Percentiles rank a stretch among this genome's conserved stretches.
Conservation (phyloP, 2,888 invertebrate genomes). For the Sinotaia quadrata region DNA sequence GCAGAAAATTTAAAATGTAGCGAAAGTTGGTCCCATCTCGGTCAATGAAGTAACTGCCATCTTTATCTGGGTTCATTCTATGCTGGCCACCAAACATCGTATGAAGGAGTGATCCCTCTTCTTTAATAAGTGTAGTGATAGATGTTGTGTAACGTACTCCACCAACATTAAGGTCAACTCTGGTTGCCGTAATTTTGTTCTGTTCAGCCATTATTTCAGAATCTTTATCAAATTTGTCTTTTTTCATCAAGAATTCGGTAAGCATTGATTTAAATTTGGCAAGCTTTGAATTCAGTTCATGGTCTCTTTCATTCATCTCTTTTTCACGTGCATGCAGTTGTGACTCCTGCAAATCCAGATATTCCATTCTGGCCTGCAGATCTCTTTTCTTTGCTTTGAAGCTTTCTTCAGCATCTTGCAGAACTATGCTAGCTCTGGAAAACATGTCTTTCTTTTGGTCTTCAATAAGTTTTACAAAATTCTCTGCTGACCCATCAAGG, state of each 20-base stretch:
- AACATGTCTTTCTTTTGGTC: conserved; percentile 4
- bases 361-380: conserved; percentile 4
- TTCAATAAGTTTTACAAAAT: conserved; percentile 1
- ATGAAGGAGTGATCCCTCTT: conserved; percentile 17
- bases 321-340: conserved; percentile 10
- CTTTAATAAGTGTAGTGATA: conserved; percentile 12
- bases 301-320: conserved; percentile 23
- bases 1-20: conserved; percentile 56
- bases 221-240: conserved; percentile 22
- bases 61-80: conserved; percentile 24
- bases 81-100: conserved; percentile 26
- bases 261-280: conserved; percentile 24
- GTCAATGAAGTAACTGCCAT: conserved; percentile 61
- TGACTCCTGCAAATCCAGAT: neutral
- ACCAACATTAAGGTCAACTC: conserved; percentile 25
- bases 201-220: conserved; percentile 7
- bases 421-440: neutral
- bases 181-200: conserved; percentile 19
- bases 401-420: neutral
- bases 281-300: conserved; percentile 17
- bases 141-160: conserved; percentile 22
- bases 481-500: conserved; percentile 2
- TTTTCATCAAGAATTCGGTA: conserved; percentile 19
- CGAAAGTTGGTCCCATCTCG: conserved; percentile 60
- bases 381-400: conserved; percentile 3